Evolutionary conservation across 2,797 vertebrate genomes (phyloP).

Genomic region (Alectoris magna): DNA sequence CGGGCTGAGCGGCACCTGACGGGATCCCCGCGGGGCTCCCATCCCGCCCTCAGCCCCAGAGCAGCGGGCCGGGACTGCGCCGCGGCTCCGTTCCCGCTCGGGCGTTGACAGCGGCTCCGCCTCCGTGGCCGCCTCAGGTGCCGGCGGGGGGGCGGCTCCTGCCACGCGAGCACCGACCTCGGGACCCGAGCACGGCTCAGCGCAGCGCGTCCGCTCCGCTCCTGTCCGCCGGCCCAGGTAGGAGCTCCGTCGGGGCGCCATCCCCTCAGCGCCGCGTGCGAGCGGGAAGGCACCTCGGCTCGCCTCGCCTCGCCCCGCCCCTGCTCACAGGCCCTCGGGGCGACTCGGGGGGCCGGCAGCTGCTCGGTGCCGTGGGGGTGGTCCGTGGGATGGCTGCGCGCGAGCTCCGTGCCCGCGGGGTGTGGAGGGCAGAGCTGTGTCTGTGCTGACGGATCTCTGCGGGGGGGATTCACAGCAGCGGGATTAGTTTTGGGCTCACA

Average conservation of each 20-base stretch:
- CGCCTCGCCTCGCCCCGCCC: not conserved
- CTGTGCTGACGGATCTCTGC: no score
- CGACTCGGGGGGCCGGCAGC: no score
- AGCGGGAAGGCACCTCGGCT: not conserved
- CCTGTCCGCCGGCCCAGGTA: not conserved
- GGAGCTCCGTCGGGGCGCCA: not conserved
- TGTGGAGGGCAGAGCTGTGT: not conserved
- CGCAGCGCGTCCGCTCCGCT: not conserved
- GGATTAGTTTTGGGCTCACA: no score
- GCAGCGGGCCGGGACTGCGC: not conserved
- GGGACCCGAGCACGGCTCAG: not conserved
- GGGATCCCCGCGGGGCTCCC: not conserved
- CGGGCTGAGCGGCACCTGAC: not conserved
- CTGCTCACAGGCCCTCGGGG: not conserved
- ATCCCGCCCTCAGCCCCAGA: not conserved
- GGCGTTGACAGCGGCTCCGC: not conserved
- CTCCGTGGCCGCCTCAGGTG: slow-evolving; percentile 47
- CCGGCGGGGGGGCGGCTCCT: slow-evolving; percentile 27
- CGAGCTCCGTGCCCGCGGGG: not conserved
- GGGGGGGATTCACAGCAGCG: no score
- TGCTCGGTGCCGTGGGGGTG: no score
- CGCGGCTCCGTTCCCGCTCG: not conserved
- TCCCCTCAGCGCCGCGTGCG: not conserved
- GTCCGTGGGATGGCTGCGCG: no score
- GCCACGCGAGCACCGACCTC: slow-evolving; percentile 13